A percentile compares a stretch with the other conserved stretches of the same genome.
These are phyloP conservation scores for Falco biarmicus DNA, from an alignment of 2,797 vertebrate genomes.

Conservation along the genomic window DNA sequence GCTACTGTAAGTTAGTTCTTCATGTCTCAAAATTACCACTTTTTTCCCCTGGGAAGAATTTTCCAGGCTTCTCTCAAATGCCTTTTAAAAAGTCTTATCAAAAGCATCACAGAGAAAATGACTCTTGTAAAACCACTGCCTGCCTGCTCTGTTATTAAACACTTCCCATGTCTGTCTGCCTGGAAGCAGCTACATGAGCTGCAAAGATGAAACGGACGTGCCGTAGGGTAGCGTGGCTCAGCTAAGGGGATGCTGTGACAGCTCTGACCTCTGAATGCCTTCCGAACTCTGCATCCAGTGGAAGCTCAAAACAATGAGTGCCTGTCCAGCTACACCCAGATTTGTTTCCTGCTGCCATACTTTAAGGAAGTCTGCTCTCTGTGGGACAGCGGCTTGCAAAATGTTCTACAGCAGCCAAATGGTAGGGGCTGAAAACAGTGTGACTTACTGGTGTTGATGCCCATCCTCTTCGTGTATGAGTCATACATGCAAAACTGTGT, in stretches of 20 bases:
- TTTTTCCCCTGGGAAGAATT: background rate
- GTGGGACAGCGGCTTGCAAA: background rate
- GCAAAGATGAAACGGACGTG: background rate
- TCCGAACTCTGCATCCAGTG: background rate
- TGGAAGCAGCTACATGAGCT: background rate
- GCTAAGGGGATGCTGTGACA: accelerated
- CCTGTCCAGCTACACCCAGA: constrained; percentile 20
- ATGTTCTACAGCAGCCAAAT: background rate
- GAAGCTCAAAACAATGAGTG: constrained; percentile 54
- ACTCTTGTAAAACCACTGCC: background rate
- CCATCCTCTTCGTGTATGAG: background rate
- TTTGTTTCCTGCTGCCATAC: constrained; percentile 38
- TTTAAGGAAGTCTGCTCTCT: constrained; percentile 40
- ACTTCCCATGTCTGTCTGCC: background rate
- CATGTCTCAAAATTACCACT: background rate
- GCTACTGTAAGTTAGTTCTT: background rate
- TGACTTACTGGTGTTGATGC: background rate
- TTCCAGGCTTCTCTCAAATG: background rate
- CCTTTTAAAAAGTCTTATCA: background rate
- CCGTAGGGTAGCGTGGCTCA: background rate
- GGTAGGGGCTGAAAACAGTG: background rate
- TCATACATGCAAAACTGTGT: background rate
- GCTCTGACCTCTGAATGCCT: constrained; percentile 25
- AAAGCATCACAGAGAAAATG: background rate
- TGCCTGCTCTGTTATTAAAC: background rate